phyloP scores from a whole-genome alignment of 1,140 invertebrate species.

The Gryon sp. region DNA sequence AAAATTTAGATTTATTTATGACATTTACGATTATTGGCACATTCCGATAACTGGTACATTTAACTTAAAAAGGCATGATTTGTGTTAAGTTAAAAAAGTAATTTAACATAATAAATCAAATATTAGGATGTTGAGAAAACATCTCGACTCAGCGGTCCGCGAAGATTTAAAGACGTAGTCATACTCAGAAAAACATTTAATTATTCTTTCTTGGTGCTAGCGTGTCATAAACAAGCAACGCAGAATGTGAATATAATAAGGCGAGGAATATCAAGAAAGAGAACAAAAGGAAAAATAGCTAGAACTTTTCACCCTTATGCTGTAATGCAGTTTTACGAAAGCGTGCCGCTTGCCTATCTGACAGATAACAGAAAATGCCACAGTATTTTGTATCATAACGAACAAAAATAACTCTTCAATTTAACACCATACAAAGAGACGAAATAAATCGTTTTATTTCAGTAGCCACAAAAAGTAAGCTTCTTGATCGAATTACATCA shows the following conservation, averaged over 20 bases:
- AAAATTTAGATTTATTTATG: no score
- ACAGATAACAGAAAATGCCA: conserved; percentile 65
- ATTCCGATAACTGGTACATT: no score
- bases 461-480: neutral
- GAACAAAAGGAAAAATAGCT: conserved; percentile 54
- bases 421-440: conserved; percentile 67
- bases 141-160: conserved; percentile 43
- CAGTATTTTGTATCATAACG: conserved; percentile 69
- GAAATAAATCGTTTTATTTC: conserved; percentile 23
- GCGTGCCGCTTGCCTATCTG: conserved; percentile 60
- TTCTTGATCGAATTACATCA: no score
- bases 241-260: conserved; percentile 59
- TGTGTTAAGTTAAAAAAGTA: neutral
- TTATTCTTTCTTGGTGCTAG: conserved; percentile 60
- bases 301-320: conserved; percentile 60
- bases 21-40: no score
- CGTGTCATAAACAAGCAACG: conserved; percentile 59
- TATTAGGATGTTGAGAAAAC: conserved; percentile 29
- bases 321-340: conserved; percentile 71
- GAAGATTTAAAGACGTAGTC: conserved; percentile 50
- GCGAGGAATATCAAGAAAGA: conserved; percentile 53
- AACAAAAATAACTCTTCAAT: conserved; percentile 72
- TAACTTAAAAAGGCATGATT: no score
- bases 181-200: conserved; percentile 60
- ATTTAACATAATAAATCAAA: conserved; percentile 12